Conservation (phyloP, 2,113 vertebrate species). For the Pelvicachromis taeniatus region DNA sequence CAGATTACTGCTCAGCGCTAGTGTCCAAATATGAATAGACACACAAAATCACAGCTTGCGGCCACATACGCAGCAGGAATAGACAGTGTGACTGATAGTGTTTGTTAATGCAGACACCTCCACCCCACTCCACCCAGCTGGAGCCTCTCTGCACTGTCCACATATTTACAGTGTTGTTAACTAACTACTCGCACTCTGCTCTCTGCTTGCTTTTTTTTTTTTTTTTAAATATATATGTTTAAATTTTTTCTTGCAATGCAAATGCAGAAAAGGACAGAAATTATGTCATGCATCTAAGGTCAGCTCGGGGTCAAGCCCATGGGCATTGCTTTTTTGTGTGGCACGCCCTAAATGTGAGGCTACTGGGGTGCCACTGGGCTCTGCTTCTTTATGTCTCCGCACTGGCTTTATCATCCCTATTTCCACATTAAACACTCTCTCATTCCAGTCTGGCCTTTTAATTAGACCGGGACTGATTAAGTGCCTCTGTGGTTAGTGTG, state of each 20-base stretch:
- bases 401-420: conserved; percentile 44
- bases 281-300: neutral
- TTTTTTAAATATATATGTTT: neutral
- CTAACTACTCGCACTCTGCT: neutral
- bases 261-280: neutral
- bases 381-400: conserved; percentile 8
- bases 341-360: neutral
- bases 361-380: neutral
- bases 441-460: conserved; percentile 63
- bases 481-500: conserved; percentile 39
- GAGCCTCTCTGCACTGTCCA: neutral
- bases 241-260: neutral
- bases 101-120: conserved; percentile 20
- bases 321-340: neutral
- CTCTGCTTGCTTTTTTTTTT: neutral
- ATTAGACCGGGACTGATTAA: conserved; percentile 73
- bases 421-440: conserved; percentile 58
- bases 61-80: neutral
- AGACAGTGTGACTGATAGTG: conserved; percentile 7
- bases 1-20: neutral
- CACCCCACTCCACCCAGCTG: neutral
- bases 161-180: conserved; percentile 24
- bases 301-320: neutral
- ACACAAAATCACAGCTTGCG: neutral
- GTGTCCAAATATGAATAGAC: neutral